phyloP scores from a whole-genome alignment of 2,113 vertebrate genomes.

The Chaetura pelagica region DNA sequence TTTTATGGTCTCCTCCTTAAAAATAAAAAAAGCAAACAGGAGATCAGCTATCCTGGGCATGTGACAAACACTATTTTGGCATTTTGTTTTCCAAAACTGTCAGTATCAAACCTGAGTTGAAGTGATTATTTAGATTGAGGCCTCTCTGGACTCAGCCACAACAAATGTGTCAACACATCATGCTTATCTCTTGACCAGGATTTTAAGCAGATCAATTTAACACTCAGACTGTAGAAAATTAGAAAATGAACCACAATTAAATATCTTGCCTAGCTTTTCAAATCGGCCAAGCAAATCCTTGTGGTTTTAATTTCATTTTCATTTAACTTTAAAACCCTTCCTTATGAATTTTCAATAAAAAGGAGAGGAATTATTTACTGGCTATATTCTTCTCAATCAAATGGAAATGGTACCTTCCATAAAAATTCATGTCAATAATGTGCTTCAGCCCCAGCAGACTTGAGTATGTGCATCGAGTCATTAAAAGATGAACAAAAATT shows the following conservation, averaged over 20 bases:
- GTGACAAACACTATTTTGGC: not conserved
- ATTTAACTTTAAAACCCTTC: not conserved
- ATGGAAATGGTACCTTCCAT: not conserved
- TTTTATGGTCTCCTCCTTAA: slow-evolving; percentile 86
- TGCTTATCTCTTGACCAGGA: not conserved
- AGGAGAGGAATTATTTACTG: not conserved
- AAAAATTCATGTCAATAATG: not conserved
- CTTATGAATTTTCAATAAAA: not conserved
- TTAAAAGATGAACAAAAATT: not conserved
- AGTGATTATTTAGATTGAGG: not conserved
- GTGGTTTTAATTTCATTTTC: not conserved
- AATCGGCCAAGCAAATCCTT: not conserved
- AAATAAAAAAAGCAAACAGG: not conserved
- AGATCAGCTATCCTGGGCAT: not conserved
- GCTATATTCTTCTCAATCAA: not conserved
- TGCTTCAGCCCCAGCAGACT: not conserved
- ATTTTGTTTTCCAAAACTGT: not conserved
- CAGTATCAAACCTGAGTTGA: not conserved
- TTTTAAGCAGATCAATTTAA: not conserved
- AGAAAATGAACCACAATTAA: not conserved
- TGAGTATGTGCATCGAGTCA: accelerated
- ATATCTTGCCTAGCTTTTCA: accelerated
- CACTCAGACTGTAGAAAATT: not conserved
- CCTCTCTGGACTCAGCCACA: not conserved
- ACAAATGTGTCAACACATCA: not conserved